phyloP scores from a whole-genome alignment of 2,797 vertebrate genomes.

The Gallinago stenura region DNA sequence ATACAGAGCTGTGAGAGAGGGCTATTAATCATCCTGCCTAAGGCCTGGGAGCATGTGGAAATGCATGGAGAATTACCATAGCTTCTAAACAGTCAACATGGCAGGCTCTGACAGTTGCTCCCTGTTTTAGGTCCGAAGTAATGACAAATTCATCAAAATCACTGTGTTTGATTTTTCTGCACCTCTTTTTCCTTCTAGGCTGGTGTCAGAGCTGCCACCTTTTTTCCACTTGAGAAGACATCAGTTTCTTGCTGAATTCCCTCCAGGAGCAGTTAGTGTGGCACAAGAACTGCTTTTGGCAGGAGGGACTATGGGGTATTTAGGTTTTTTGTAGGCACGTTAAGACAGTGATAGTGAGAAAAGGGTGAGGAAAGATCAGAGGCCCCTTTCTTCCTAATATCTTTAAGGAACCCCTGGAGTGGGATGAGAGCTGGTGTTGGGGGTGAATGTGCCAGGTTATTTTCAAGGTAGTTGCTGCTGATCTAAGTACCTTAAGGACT shows the following conservation, averaged over 20 bases:
- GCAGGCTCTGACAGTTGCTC: not conserved
- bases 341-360: not conserved
- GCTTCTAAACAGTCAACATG: not conserved
- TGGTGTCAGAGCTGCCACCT: not conserved
- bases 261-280: not conserved
- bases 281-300: not conserved
- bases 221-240: not conserved
- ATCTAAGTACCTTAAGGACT: not conserved
- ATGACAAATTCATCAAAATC: not conserved
- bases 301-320: not conserved
- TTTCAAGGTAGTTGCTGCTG: rapidly evolving
- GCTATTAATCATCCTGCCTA: slow-evolving; percentile 15
- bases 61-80: not conserved
- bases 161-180: not conserved
- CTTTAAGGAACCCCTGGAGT: not conserved
- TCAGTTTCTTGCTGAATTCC: not conserved
- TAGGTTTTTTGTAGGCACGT: not conserved
- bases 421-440: not conserved
- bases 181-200: not conserved
- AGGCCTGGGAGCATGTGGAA: not conserved
- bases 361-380: not conserved
- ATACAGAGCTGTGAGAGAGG: not conserved
- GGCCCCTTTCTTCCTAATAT: rapidly evolving
- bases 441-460: not conserved
- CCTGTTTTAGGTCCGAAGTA: not conserved